Base-by-base conservation (phyloP, 2,888 invertebrate species). In the Lasioglossum leucozonium region DNA sequence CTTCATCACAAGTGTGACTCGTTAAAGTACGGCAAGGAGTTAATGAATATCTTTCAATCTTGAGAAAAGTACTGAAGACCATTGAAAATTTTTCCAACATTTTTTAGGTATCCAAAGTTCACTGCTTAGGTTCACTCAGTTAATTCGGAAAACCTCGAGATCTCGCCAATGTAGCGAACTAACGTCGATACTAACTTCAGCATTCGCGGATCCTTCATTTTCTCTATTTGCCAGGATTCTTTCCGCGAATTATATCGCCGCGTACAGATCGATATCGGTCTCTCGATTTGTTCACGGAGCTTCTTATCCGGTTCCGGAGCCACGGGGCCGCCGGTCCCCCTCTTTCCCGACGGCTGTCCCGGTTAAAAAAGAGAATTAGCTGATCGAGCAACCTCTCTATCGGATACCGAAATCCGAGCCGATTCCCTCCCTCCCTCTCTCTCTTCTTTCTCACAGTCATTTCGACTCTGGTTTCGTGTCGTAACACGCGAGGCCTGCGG, bases 351-450 rank as follows among this genome's bases (percentile, higher is more conserved):
- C n/a, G n/a, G 40, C 16, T 8, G 22, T 76, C 47, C 51, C 34
- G 34, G 16, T 11, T 8, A 4, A 16, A 47, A 79, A 30, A 82
- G 81, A 30, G 80, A 80, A 82, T 87, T 76, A 79, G 79, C 72
- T 73, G 82, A 82, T 77, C 30, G 44, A 30, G 67, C 51, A 62
- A 22, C n/a, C 47, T 16, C n/a, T 34, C 16, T 34, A 72, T 69
- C 58, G 37, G 55, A 67, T 74, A 30, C 34, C 42, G 26, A 26
- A 11, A 40, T 40, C 37, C 34, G 16, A 62, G 5, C 10, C 16
- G 22, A 16, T 18, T 11, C 16, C n/a, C n/a, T n/a, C 58, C 18
- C 22, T 55, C n/a, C n/a, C n/a, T 55, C 8, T 26, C 5, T 30
- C 16, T 13, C 26, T 13, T 58, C 58, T 58, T 26, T 30, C 26